Percentiles rank a stretch among this genome's conserved stretches.
phyloP scores from a whole-genome alignment of 2,888 invertebrate species.

The Baronia brevicornis region DNA sequence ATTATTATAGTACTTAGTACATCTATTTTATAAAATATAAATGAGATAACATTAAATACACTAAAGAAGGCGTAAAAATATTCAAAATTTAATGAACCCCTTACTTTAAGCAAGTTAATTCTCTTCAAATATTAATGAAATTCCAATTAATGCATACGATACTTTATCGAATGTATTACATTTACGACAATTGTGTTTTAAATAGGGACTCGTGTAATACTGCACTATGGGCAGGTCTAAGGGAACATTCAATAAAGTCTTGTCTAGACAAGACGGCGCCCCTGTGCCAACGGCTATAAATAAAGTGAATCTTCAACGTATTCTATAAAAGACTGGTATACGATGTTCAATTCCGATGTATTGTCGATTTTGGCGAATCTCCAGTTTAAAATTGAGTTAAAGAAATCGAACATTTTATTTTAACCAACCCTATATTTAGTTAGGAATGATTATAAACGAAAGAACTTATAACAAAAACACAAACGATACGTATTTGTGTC shows the following conservation, averaged over 20 bases:
- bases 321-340: conserved; percentile 30
- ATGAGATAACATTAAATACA: too few species aligned
- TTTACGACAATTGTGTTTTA: conserved; percentile 9
- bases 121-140: too few species aligned
- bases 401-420: background rate
- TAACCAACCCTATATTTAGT: conserved; percentile 1
- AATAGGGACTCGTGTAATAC: conserved; percentile 6
- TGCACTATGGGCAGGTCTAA: conserved; percentile 26
- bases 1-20: too few species aligned
- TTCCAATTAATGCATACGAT: too few species aligned
- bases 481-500: too few species aligned
- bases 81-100: too few species aligned
- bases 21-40: too few species aligned
- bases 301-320: conserved; percentile 33
- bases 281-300: conserved; percentile 38
- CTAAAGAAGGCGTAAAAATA: too few species aligned
- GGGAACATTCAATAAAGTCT: conserved; percentile 39
- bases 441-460: conserved; percentile 3
- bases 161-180: conserved; percentile 9
- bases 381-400: conserved; percentile 21
- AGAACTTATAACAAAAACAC: conserved; percentile 7
- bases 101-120: too few species aligned
- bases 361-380: conserved; percentile 34
- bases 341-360: conserved; percentile 26
- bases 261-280: conserved; percentile 55